Percentiles rank a stretch among this genome's conserved stretches.
These are phyloP conservation scores for Sitophilus oryzae DNA, from an alignment of 1,140 invertebrate genomes.

Conservation along the genomic window DNA sequence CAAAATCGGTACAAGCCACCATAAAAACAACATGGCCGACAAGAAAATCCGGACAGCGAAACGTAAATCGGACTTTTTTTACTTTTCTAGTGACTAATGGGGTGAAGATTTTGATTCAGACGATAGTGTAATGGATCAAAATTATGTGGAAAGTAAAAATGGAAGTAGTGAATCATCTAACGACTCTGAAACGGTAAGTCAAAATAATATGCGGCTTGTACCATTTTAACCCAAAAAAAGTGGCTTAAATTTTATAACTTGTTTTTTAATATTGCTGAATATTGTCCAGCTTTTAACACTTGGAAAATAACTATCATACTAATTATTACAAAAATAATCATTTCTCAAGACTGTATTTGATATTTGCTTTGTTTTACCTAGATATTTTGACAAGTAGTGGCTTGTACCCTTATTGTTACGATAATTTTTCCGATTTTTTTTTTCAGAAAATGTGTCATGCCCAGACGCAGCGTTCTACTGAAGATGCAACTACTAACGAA, in stretches of 20 bases:
- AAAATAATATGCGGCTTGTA: background rate
- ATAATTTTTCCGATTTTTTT: background rate
- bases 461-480: no score
- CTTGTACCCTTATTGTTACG: background rate
- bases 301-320: background rate
- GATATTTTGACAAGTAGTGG: background rate
- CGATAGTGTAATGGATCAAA: no score
- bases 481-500: no score
- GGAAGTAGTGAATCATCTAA: background rate
- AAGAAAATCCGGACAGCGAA: no score
- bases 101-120: no score
- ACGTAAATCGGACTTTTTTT: no score
- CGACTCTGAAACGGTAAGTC: background rate
- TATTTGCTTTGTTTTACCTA: no score
- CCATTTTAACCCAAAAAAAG: background rate
- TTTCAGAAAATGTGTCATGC: background rate
- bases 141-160: background rate
- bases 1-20: background rate
- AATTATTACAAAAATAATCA: conserved; percentile 2
- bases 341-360: no score
- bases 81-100: no score
- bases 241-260: background rate
- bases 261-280: background rate
- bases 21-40: background rate
- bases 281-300: background rate